Conservation (phyloP, 2,113 vertebrate genomes). For the Cephalopholis sonnerati region DNA sequence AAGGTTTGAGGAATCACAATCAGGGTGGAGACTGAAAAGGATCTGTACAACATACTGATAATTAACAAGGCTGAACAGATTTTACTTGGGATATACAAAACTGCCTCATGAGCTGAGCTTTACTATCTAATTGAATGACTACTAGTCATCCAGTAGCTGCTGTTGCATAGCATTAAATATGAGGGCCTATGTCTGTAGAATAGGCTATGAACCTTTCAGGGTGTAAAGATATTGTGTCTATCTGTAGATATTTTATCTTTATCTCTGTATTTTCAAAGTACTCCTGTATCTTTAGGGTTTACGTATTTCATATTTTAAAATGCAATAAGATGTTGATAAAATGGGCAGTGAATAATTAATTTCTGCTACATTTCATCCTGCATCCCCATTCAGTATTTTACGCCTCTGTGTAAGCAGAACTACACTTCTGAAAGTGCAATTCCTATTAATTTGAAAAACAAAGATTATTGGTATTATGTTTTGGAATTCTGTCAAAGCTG, state of each 20-base stretch:
- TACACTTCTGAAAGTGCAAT: too few relatives aligned
- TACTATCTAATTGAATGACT: neutral
- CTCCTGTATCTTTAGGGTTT: neutral
- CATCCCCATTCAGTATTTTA: neutral
- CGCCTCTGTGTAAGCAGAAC: neutral
- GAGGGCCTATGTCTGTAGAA: neutral
- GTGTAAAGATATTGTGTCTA: neutral
- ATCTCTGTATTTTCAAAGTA: neutral
- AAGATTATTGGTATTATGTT: neutral
- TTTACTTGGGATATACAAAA: neutral
- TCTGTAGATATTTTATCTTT: too few relatives aligned
- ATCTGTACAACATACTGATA: slow-evolving; percentile 12
- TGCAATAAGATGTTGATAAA: neutral
- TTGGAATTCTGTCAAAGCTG: neutral
- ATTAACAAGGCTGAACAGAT: slow-evolving; percentile 7
- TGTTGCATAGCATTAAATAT: neutral
- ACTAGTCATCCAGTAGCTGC: neutral
- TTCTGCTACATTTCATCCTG: neutral
- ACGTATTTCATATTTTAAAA: neutral
- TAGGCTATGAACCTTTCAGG: neutral
- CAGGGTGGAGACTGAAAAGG: slow-evolving; percentile 46
- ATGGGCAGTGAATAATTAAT: neutral
- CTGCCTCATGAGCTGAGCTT: neutral
- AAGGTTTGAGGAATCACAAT: slow-evolving; percentile 25
- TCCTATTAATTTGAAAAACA: neutral